Conservation (phyloP, 2,888 invertebrate species). For the Folsomia manolachei region DNA sequence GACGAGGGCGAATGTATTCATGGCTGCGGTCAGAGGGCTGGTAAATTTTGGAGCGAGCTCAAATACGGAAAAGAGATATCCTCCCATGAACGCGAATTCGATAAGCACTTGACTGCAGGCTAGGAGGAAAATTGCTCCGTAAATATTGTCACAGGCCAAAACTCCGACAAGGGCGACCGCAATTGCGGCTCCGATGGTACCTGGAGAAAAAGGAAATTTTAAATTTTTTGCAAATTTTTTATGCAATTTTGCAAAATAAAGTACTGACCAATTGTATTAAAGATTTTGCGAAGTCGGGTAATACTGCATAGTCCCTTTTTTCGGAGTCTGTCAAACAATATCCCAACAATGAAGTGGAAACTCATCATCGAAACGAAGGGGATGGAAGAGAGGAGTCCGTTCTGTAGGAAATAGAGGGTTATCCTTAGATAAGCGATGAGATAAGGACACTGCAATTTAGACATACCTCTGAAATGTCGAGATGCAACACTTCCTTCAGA, state of each 20-base stretch:
- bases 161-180: not conserved
- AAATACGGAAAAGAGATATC: conserved; percentile 56
- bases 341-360: conserved; percentile 51
- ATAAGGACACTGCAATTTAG: not conserved
- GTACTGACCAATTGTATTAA: conserved; percentile 52
- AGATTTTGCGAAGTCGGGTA: conserved; percentile 52
- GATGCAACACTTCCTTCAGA: conserved; percentile 56
- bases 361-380: conserved; percentile 52
- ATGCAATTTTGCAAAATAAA: no score
- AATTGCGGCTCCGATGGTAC: not conserved
- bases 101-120: conserved; percentile 53
- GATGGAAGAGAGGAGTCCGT: conserved; percentile 53
- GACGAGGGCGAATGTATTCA: conserved; percentile 55
- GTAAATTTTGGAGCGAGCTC: conserved; percentile 57
- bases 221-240: not conserved
- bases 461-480: conserved; percentile 55
- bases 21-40: conserved; percentile 57
- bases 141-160: conserved; percentile 48
- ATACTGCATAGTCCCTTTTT: conserved; percentile 48
- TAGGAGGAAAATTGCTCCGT: conserved; percentile 53
- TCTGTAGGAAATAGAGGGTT: conserved; percentile 44
- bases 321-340: conserved; percentile 51
- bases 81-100: conserved; percentile 52
- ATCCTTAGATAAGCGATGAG: not conserved
- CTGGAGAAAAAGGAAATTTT: not conserved